These are phyloP conservation scores for Enteromius treurensis DNA, from an alignment of 2,797 vertebrate genomes.

Conservation along the genomic window DNA sequence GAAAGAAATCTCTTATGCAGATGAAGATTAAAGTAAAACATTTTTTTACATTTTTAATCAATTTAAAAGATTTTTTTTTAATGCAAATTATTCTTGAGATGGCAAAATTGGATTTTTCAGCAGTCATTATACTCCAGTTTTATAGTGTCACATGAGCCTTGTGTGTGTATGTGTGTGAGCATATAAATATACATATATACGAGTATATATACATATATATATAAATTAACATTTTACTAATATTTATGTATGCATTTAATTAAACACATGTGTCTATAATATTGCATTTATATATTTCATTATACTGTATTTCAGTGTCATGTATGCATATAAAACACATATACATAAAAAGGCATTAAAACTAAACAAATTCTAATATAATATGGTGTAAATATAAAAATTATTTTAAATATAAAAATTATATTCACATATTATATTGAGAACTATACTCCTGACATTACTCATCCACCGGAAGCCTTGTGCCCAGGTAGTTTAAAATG, in stretches of 20 bases:
- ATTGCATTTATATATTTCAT: not conserved
- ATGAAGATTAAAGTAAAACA: not conserved
- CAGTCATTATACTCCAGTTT: not conserved
- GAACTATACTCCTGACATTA: not conserved
- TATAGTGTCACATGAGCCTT: not conserved
- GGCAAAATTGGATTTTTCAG: not conserved
- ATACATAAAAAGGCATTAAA: not conserved
- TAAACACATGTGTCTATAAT: not conserved
- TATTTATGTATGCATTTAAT: not conserved
- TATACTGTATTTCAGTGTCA: no score
- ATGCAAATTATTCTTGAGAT: not conserved
- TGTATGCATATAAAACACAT: not conserved
- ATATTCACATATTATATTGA: not conserved
- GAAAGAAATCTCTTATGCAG: not conserved
- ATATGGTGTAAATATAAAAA: not conserved
- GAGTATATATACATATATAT: not conserved
- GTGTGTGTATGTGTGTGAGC: no score
- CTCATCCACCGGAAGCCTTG: not conserved
- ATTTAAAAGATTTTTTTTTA: not conserved
- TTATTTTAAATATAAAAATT: no score
- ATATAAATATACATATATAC: no score
- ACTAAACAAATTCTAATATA: not conserved
- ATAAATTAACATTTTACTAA: not conserved
- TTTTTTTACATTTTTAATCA: not conserved
- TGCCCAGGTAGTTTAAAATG: not conserved